Evolutionary conservation across 53 echinoderm and acorn worm genomes (phyloP).

Genomic region (Crossaster papposus): DNA sequence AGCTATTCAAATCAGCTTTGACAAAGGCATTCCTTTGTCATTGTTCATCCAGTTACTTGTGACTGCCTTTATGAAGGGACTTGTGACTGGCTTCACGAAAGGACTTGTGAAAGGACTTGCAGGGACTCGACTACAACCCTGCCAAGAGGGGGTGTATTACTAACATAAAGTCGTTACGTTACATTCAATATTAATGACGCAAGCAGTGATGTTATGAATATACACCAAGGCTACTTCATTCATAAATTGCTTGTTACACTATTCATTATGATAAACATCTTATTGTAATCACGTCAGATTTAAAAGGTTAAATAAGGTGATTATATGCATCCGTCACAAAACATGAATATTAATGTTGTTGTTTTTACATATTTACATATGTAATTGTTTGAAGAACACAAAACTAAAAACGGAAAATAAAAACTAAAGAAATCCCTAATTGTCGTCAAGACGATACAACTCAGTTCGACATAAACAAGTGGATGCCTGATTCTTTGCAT

Average conservation of each 20-base stretch:
- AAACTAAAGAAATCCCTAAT: not conserved
- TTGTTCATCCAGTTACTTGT: no score
- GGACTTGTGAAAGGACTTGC: no score
- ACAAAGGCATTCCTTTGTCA: no score
- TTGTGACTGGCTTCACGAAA: no score
- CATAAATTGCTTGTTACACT: not conserved
- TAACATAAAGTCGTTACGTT: not conserved
- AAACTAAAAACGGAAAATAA: no score
- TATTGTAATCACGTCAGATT: not conserved
- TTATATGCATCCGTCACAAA: conserved; percentile 37
- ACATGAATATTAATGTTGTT: conserved; percentile 31
- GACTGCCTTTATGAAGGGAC: no score
- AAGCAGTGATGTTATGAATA: not conserved
- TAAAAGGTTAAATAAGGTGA: conserved; percentile 18
- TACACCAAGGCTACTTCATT: not conserved
- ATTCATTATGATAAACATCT: not conserved
- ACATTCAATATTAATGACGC: not conserved
- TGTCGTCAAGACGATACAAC: not conserved
- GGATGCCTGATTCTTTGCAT: no score
- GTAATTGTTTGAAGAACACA: not conserved
- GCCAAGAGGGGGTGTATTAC: no score
- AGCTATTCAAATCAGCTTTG: no score
- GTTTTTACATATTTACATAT: conserved; percentile 14
- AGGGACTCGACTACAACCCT: no score
- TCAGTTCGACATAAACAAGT: no score